These are phyloP conservation scores for Drosophila algonquin DNA, from an alignment of 2,888 invertebrate species.

Conservation along the genomic window DNA sequence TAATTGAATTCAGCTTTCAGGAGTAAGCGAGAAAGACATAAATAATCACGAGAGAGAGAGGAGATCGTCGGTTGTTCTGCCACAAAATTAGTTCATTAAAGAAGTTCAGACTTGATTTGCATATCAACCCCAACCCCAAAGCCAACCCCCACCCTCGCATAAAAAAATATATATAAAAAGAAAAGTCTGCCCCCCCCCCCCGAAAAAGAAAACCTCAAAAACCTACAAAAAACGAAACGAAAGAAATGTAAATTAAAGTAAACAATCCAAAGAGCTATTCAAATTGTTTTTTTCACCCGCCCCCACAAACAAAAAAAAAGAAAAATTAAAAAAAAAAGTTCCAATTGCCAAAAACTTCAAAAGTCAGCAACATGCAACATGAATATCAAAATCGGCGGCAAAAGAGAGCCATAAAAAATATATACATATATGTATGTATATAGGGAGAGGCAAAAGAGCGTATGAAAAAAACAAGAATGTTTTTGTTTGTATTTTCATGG, in stretches of 20 bases:
- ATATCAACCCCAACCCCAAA: slow-evolving; percentile 35
- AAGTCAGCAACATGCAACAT: slow-evolving; percentile 79
- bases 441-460: slow-evolving; percentile 11
- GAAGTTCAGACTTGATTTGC: slow-evolving; percentile 60
- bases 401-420: slow-evolving; percentile 26
- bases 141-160: background rate
- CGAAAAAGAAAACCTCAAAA: slow-evolving; percentile 20
- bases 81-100: slow-evolving; percentile 72
- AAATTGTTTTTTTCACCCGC: slow-evolving; percentile 33
- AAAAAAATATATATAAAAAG: slow-evolving; percentile 14
- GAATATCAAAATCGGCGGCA: slow-evolving; percentile 71
- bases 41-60: slow-evolving; percentile 31
- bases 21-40: slow-evolving; percentile 49
- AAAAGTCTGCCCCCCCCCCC: background rate
- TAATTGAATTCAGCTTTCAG: slow-evolving; percentile 67
- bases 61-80: slow-evolving; percentile 7
- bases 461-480: slow-evolving; percentile 24
- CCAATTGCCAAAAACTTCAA: slow-evolving; percentile 71
- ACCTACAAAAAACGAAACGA: slow-evolving; percentile 18
- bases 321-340: slow-evolving; percentile 54
- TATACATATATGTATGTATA: slow-evolving; percentile 27
- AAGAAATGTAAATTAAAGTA: slow-evolving; percentile 74
- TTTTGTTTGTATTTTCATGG: slow-evolving; percentile 54
- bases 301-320: too few species aligned
- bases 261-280: slow-evolving; percentile 57